phyloP scores from a whole-genome alignment of 2,888 invertebrate genomes.

The Hoplodrina ambigua region DNA sequence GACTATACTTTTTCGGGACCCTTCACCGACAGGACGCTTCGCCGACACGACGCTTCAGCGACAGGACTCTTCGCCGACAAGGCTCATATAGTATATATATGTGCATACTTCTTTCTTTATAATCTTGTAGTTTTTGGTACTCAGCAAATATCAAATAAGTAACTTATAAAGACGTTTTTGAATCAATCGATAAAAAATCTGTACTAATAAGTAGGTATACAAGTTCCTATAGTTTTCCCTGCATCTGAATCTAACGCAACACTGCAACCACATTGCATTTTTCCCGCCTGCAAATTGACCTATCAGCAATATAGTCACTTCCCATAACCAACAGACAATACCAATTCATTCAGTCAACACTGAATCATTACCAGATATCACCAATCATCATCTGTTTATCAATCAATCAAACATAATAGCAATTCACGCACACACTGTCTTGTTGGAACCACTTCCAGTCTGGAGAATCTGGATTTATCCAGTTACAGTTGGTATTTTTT shows the following conservation, averaged over 20 bases:
- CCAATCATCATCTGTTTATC: constrained; percentile 44
- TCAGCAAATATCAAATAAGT: too few relatives aligned
- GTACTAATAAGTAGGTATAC: too few relatives aligned
- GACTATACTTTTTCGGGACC: too few relatives aligned
- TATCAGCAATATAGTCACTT: constrained; percentile 15
- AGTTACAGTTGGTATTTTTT: constrained; percentile 10
- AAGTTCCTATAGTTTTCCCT: not conserved
- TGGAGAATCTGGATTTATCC: constrained; percentile 23
- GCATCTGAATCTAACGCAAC: constrained; percentile 9
- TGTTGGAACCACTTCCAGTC: constrained; percentile 10
- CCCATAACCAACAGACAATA: constrained; percentile 13
- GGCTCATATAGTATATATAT: too few relatives aligned
- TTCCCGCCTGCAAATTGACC: constrained; percentile 27
- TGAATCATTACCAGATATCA: constrained; percentile 38
- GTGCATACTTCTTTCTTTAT: too few relatives aligned
- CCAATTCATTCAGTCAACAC: constrained; percentile 45
- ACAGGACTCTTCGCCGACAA: too few relatives aligned
- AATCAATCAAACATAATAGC: constrained; percentile 50
- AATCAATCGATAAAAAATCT: too few relatives aligned
- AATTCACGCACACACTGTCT: constrained; percentile 24
- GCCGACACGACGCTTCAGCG: too few relatives aligned
- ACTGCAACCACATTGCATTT: constrained; percentile 17
- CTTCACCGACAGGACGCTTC: too few relatives aligned
- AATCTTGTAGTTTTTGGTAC: too few relatives aligned
- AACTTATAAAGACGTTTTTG: too few relatives aligned